These are phyloP conservation scores for Cylindroiulus punctatus DNA, from an alignment of 2,888 invertebrate genomes.

Conservation along the genomic window DNA sequence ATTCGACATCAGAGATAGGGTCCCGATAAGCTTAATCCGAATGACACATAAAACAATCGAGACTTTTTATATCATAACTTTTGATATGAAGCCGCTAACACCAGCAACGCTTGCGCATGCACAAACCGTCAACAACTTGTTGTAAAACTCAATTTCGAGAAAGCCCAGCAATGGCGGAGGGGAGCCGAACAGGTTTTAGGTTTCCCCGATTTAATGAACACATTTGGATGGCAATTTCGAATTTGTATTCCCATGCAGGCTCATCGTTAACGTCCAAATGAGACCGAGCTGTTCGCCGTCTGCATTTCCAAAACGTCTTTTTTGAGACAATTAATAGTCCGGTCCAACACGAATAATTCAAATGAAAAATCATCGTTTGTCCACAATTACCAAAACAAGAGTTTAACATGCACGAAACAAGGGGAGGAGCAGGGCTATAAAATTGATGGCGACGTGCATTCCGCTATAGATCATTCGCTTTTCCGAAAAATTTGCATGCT, in stretches of 20 bases:
- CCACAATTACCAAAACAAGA: background rate
- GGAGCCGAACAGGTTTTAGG: background rate
- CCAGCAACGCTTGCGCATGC: background rate
- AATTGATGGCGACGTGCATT: no score
- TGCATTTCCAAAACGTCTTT: background rate
- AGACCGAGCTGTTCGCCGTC: background rate
- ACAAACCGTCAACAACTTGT: slow-evolving; percentile 27
- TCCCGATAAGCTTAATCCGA: slow-evolving; percentile 7
- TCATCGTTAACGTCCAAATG: background rate
- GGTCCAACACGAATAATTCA: background rate
- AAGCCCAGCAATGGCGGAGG: background rate
- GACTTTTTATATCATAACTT: background rate
- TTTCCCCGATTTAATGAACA: background rate
- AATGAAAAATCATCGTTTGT: background rate
- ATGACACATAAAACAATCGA: background rate
- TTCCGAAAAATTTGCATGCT: no score
- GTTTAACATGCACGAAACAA: background rate
- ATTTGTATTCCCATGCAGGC: background rate
- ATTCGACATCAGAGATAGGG: background rate
- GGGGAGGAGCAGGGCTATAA: no score
- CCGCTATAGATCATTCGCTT: no score
- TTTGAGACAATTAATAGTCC: background rate
- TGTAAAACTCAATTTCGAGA: slow-evolving; percentile 27
- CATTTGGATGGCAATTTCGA: background rate
- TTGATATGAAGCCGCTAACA: background rate